phyloP scores from a whole-genome alignment of 1,140 invertebrate genomes.

The Leptestheria dahalacensis region DNA sequence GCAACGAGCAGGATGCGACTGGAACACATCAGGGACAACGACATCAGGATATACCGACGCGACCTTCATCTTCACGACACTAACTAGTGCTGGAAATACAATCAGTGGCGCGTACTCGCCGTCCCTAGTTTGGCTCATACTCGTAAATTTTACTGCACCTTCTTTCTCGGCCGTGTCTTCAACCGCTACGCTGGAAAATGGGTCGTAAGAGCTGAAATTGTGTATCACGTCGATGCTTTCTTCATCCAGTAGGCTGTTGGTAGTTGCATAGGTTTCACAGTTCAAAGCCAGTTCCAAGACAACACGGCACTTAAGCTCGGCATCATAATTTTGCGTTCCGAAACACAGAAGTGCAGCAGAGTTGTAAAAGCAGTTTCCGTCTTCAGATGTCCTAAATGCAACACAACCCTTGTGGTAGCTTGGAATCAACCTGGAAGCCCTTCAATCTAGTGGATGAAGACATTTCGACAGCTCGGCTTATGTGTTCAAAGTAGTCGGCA shows the following conservation, averaged over 20 bases:
- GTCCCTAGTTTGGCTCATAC: background rate
- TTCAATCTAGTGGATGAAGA: too few species aligned
- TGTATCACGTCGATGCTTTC: background rate
- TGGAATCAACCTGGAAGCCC: background rate
- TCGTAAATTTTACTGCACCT: background rate
- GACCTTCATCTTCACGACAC: background rate
- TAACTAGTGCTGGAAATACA: background rate
- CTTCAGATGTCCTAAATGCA: background rate
- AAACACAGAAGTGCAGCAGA: background rate
- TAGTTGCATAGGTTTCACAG: background rate
- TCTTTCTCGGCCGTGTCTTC: background rate
- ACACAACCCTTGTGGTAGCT: background rate
- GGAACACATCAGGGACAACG: background rate
- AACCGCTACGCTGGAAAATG: background rate
- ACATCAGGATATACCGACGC: background rate
- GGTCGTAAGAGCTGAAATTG: background rate
- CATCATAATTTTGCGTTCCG: background rate
- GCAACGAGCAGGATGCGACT: background rate
- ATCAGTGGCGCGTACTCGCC: background rate
- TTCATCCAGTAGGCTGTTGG: background rate
- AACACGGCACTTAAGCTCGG: background rate
- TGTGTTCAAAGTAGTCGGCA: too few species aligned
- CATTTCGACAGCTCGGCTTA: too few species aligned
- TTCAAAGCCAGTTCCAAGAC: constrained; percentile 1
- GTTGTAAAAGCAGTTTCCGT: constrained; percentile 10